Evolutionary conservation across 2,797 vertebrate genomes (phyloP).

Genomic region (Halcyon smyrnensis): DNA sequence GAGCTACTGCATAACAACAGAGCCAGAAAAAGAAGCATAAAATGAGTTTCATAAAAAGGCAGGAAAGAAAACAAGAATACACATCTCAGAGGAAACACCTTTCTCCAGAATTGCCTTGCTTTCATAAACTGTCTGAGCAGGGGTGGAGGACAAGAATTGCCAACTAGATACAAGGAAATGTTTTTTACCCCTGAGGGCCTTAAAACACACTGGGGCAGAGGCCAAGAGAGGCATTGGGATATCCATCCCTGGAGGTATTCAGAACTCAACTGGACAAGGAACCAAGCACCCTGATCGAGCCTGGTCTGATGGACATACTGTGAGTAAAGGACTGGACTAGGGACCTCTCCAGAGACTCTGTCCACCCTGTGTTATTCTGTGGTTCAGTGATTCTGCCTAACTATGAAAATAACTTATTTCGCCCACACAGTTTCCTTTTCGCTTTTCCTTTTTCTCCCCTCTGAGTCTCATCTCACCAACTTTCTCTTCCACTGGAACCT

Average conservation of each 20-base stretch:
- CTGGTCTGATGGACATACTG: neutral
- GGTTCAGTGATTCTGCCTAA: neutral
- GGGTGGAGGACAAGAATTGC: neutral
- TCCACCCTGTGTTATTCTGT: neutral
- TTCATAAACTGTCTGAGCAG: neutral
- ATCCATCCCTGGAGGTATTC: neutral
- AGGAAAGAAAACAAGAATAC: neutral
- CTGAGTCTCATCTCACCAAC: neutral
- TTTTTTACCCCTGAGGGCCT: neutral
- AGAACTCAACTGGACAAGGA: neutral
- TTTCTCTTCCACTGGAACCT: neutral
- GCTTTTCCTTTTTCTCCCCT: neutral
- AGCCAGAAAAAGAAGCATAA: neutral
- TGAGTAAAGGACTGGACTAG: neutral
- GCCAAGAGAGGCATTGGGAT: neutral
- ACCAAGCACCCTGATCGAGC: neutral
- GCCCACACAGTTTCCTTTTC: rapidly evolving
- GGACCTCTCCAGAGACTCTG: neutral
- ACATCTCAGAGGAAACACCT: neutral
- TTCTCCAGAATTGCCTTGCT: neutral
- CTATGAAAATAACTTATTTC: neutral
- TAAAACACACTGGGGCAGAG: neutral
- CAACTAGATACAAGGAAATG: neutral
- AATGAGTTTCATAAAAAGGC: neutral
- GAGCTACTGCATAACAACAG: neutral